Percentiles rank a stretch among this genome's conserved stretches.
Conservation (phyloP, 2,113 vertebrate genomes). For the Nothoprocta pentlandii region DNA sequence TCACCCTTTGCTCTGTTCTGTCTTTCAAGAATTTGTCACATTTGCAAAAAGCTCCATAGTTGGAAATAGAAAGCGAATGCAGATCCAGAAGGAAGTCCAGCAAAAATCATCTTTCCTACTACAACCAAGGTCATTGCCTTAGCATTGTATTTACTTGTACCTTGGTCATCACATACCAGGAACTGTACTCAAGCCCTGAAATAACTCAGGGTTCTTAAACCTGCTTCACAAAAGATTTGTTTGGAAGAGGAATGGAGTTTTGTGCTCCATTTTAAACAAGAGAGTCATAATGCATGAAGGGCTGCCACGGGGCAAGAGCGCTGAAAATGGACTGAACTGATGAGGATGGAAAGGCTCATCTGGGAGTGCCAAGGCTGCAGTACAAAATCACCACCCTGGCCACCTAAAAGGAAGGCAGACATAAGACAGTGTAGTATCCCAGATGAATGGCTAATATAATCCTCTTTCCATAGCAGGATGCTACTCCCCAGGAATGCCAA, state of each 20-base stretch:
- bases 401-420: not conserved
- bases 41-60: not conserved
- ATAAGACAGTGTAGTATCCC: not conserved
- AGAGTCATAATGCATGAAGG: not conserved
- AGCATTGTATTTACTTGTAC: not conserved
- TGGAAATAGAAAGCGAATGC: not conserved
- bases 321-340: not conserved
- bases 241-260: not conserved
- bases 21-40: not conserved
- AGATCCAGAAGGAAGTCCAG: not conserved
- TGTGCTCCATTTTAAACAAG: not conserved
- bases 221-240: not conserved
- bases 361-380: not conserved
- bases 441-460: not conserved
- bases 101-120: not conserved
- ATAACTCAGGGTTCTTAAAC: not conserved
- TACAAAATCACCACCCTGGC: not conserved
- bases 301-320: not conserved
- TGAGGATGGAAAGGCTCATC: not conserved
- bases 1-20: not conserved
- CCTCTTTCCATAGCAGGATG: not conserved
- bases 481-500: not conserved
- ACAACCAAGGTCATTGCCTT: not conserved
- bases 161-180: accelerated
- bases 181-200: not conserved